A percentile compares a stretch with the other conserved stretches of the same genome.
phyloP scores from a whole-genome alignment of 37 sponge, comb jelly and placozoan species.

The Spongia lamella region DNA sequence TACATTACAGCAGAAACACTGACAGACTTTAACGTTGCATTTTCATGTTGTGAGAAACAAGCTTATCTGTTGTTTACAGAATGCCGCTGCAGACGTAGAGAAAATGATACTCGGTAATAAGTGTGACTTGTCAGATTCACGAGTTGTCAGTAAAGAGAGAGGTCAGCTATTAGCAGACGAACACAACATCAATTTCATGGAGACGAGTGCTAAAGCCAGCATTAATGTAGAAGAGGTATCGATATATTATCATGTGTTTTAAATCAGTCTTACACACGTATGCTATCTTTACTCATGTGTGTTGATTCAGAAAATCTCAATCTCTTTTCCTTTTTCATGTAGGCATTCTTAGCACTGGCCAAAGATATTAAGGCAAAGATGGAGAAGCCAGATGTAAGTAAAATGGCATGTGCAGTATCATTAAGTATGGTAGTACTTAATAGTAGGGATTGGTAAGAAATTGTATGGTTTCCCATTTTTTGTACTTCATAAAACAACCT shows the following conservation, averaged over 20 bases:
- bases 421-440: no score
- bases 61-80: conserved; percentile 56
- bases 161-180: conserved; percentile 92
- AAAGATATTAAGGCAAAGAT: conserved; percentile 97
- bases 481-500: no score
- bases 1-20: no score
- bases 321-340: neutral
- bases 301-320: conserved; percentile 2
- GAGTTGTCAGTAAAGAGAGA: conserved; percentile 90
- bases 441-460: no score
- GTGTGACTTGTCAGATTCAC: conserved; percentile 90
- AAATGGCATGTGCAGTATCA: no score
- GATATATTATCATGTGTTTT: no score
- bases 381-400: conserved; percentile 82
- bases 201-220: conserved; percentile 95
- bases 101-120: conserved; percentile 98
- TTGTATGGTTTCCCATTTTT: no score
- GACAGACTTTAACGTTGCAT: no score
- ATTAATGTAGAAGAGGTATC: conserved; percentile 89
- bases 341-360: conserved; percentile 92
- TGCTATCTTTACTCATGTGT: neutral
- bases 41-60: no score
- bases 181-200: conserved; percentile 94
- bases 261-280: neutral
- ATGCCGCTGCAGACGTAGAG: conserved; percentile 98